These are phyloP conservation scores for Rhizomys pruinosus DNA, from an alignment of 2,113 vertebrate genomes.

Conservation along the genomic window DNA sequence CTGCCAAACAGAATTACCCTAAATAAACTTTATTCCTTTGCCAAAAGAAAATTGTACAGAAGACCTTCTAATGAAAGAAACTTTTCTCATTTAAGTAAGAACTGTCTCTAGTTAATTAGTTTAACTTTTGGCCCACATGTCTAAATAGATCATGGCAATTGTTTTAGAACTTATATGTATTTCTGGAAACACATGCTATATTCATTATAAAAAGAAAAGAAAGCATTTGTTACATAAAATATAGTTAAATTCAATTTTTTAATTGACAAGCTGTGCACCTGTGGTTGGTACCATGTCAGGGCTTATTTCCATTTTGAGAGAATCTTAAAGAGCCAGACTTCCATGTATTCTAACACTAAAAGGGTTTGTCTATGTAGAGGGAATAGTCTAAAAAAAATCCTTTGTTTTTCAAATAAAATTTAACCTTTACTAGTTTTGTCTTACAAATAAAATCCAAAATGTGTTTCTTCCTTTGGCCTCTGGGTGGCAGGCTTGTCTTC, in stretches of 20 bases:
- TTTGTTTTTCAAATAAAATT: slow-evolving; percentile 17
- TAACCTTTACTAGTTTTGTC: not conserved
- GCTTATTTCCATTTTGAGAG: slow-evolving; percentile 6
- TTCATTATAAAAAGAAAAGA: slow-evolving; percentile 68
- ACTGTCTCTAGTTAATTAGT: slow-evolving; percentile 70
- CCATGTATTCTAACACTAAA: not conserved
- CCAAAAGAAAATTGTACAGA: slow-evolving; percentile 64
- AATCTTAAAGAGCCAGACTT: not conserved
- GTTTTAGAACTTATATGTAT: slow-evolving; percentile 54
- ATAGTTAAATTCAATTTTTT: slow-evolving; percentile 65
- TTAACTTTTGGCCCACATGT: slow-evolving; percentile 65
- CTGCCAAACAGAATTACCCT: slow-evolving; percentile 68
- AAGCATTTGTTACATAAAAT: slow-evolving; percentile 59
- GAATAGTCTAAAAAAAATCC: slow-evolving; percentile 11
- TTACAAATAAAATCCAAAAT: slow-evolving; percentile 16
- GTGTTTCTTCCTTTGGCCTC: slow-evolving; percentile 66
- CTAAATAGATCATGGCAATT: slow-evolving; percentile 64
- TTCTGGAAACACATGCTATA: slow-evolving; percentile 60
- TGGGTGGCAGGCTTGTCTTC: slow-evolving; percentile 85
- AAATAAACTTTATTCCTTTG: slow-evolving; percentile 72
- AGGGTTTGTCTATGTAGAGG: not conserved
- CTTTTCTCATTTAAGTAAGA: slow-evolving; percentile 72
- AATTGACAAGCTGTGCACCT: slow-evolving; percentile 44
- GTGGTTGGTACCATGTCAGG: not conserved
- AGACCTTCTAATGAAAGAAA: slow-evolving; percentile 70